Base-by-base conservation (phyloP, 2,888 invertebrate species). In the Byasa hedistus region DNA sequence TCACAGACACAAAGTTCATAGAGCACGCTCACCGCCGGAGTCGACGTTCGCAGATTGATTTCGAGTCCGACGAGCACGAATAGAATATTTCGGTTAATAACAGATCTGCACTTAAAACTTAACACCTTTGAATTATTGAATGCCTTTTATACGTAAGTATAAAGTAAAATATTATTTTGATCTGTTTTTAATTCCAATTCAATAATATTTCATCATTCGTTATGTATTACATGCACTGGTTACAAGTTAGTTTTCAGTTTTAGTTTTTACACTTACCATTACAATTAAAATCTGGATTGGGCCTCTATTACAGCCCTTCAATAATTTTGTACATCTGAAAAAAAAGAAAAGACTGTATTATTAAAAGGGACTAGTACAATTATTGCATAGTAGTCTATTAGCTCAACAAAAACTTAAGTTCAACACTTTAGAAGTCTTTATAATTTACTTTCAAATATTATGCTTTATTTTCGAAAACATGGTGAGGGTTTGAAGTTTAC, bases 281-380 rank as follows among this genome's bases (percentile, higher is more conserved):
- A 79, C 78, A 76, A 70, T 70, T 66, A 73, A 72, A 69, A 69
- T 69, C 69, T 72, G 70, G 69, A 68, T 69, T 69, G 65, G 71
- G 70, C 64, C 64, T 69, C 36, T n/a, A n/a, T n/a, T 66, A 65
- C 66, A 70, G 70, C 74, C 72, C 73, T 74, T 74, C 61, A 32
- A 32, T 70, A 66, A 69, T 69, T 67, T 74, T 74, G 74, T 72
- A 72, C 76, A 82, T 80, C 83, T 83, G 83, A n/a, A 61, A 82
- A 82, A 69, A 74, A 75, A 69, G 69, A 62, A 73, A 68, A 64
- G 23, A n/a, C n/a, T 19, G 19, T 12, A 10, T 59, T 48, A 57
- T 21, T 21, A 36, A 36, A 19, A 2, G 1, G 44, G 19, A 2
- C 32, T n/a, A n/a, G n/a, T n/a, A n/a, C n/a, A n/a, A n/a, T n/a